Evolutionary conservation across 2,888 invertebrate species (phyloP).

Genomic region (Clostera curtula): DNA sequence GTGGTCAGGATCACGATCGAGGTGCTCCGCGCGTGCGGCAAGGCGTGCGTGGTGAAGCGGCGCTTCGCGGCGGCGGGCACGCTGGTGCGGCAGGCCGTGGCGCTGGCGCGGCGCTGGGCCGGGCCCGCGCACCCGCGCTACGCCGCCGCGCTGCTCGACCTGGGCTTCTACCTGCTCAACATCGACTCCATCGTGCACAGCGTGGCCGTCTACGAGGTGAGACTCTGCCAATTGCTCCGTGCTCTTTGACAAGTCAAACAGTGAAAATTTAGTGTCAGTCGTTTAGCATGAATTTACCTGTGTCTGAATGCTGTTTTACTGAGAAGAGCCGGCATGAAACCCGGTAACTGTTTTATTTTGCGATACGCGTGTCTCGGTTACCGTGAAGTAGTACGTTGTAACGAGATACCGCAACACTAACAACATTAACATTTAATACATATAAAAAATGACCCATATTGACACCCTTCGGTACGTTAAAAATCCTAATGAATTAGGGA

Average conservation of each 20-base stretch:
- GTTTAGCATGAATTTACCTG: conserved; percentile 2
- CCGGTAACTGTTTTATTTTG: too few species aligned
- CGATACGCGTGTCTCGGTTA: too few species aligned
- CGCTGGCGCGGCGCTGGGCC: conserved; percentile 78
- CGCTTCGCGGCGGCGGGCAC: conserved; percentile 88
- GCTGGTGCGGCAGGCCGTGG: conserved; percentile 87
- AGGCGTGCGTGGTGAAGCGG: conserved; percentile 92
- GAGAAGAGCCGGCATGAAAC: too few species aligned
- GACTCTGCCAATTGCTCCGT: too few species aligned
- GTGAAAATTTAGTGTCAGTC: not conserved
- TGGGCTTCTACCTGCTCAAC: conserved; percentile 93
- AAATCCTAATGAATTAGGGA: too few species aligned
- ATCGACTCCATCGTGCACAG: conserved; percentile 89
- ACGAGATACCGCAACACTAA: too few species aligned
- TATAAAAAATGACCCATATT: too few species aligned
- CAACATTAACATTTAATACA: too few species aligned
- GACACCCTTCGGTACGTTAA: too few species aligned
- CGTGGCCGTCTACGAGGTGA: conserved; percentile 87
- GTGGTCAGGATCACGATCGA: conserved; percentile 80
- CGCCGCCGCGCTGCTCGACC: conserved; percentile 90
- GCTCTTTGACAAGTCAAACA: too few species aligned
- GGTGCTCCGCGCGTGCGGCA: conserved; percentile 89
- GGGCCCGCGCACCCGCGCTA: conserved; percentile 84
- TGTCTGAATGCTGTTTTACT: too few species aligned
- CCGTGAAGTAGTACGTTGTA: too few species aligned